phyloP scores from a whole-genome alignment of 2,113 vertebrate genomes.

The Alectura lathami region DNA sequence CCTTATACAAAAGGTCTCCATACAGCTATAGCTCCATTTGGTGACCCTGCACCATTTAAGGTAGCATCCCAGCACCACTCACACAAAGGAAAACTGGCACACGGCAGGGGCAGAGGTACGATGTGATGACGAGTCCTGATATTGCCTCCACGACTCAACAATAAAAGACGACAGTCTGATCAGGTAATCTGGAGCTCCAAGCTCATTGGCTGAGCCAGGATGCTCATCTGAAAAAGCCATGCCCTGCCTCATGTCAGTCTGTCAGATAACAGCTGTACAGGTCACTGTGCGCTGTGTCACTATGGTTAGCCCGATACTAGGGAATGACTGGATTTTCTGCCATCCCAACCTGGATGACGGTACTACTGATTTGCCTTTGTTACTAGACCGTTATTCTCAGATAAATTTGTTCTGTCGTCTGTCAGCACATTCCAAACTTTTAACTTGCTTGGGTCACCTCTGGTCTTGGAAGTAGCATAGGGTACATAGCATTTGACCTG shows the following conservation, averaged over 20 bases:
- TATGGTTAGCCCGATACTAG: neutral
- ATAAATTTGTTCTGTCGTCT: neutral
- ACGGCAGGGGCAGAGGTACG: neutral
- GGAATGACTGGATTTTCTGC: neutral
- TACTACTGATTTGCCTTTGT: neutral
- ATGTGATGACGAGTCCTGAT: neutral
- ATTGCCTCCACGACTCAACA: neutral
- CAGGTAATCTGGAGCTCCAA: neutral
- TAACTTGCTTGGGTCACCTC: neutral
- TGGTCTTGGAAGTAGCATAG: neutral
- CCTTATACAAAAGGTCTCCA: neutral
- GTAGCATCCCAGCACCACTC: neutral
- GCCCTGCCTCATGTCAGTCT: neutral
- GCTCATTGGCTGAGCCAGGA: neutral
- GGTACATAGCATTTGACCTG: neutral
- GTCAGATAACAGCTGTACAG: neutral
- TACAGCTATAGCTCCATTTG: neutral
- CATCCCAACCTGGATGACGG: neutral
- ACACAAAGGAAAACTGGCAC: neutral
- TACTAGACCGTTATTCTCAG: neutral
- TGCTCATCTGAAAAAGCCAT: neutral
- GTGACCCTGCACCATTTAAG: neutral
- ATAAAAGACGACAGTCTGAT: neutral
- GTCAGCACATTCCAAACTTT: neutral
- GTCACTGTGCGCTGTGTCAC: fast-evolving